Evolutionary conservation across 2,113 vertebrate genomes (phyloP), one percentile per base, ranked within the genome.

Genomic region (Etheostoma spectabile): DNA sequence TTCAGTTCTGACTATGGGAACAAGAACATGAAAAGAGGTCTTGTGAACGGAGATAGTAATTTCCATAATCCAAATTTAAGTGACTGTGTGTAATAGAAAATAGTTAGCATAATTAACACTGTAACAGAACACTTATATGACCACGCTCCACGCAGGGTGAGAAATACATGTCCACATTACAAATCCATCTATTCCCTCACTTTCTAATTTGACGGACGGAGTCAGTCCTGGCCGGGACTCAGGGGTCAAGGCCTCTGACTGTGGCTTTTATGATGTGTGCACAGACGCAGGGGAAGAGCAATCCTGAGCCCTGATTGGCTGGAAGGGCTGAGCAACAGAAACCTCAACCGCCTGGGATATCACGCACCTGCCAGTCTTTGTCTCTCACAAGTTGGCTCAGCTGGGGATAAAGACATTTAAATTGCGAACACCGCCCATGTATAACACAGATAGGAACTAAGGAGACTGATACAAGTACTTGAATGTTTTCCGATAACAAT

Each of bases 331-430:
- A 48, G 82, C 74, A 88, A 76, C 77, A 77, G 76, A 66, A 72
- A 55, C 49, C 66, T 42, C 8, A n/a, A 35, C 66, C 35, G 57
- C 73, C 75, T 56, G 60, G 57, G 86, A 88, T 77, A 72, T 78
- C 67, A 35, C 80, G 66, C 94, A 95, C 90, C 94, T 95, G 95
- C 89, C 84, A 77, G 76, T 56, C 74, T 74, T 30, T 69, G 86
- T 94, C 93, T 95, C 67, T 92, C 86, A 84, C 81, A 77, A 76
- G 61, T 55, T 73, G 53, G 71, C 84, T 84, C 52, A 3, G 66
- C 27, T 62, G 62, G 77, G 80, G 51, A 73, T 86, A 67, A 87
- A 72, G 80, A 86, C 69, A 63, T 84, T 88, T 77, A 70, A 84
- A 89, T 56, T 74, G 57, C 78, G 56, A 80, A 59, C 19, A 67